A percentile compares a stretch with the other conserved stretches of the same genome.
Conservation (phyloP, 1,140 invertebrate genomes). For the Reticulitermes speratus region DNA sequence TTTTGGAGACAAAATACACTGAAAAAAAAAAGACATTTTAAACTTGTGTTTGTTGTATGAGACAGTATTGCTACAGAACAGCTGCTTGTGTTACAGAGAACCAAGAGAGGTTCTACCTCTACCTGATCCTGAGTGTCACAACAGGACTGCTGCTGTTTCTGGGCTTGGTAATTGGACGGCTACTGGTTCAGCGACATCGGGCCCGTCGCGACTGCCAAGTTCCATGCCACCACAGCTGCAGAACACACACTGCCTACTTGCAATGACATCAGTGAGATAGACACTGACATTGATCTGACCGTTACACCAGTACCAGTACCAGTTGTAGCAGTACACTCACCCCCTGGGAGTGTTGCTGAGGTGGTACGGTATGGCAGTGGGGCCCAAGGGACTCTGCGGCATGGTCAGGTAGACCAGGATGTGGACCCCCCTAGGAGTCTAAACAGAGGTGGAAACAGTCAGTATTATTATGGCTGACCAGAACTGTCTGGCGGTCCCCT, state of each 20-base stretch:
- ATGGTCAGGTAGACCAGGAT: conserved; percentile 47
- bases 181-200: conserved; percentile 61
- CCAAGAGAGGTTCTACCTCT: conserved; percentile 73
- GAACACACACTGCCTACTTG: conserved; percentile 63
- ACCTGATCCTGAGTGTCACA: conserved; percentile 69
- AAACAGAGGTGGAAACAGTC: conserved; percentile 50
- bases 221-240: conserved; percentile 54
- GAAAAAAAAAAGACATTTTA: no score
- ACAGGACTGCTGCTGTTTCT: conserved; percentile 67
- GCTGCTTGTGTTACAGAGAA: conserved; percentile 58
- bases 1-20: no score
- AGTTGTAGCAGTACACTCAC: conserved; percentile 45
- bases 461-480: conserved; percentile 62
- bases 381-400: conserved; percentile 27
- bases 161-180: conserved; percentile 62
- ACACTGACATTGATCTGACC: conserved; percentile 68
- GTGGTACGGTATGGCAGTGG: conserved; percentile 33
- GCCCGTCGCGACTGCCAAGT: conserved; percentile 54
- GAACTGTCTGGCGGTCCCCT: conserved; percentile 48
- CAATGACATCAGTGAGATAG: conserved; percentile 68
- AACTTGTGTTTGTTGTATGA: no score
- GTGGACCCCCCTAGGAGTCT: conserved; percentile 53
- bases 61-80: no score
- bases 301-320: conserved; percentile 40
- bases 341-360: conserved; percentile 38